These are phyloP conservation scores for Pardosa pseudoannulata DNA, from an alignment of 2,888 invertebrate genomes.

Conservation along the genomic window DNA sequence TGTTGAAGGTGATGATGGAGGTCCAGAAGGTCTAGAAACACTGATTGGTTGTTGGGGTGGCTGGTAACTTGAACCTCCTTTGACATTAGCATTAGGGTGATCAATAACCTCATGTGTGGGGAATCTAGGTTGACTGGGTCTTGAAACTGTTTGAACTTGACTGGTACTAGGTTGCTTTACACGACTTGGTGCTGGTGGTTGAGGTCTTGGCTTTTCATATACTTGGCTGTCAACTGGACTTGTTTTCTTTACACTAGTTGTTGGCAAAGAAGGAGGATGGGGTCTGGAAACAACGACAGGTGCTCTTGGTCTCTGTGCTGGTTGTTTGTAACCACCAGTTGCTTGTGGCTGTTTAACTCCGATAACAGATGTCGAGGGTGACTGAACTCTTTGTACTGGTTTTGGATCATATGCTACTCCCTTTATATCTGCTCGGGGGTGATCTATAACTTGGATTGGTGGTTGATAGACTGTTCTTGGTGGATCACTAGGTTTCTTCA, in stretches of 20 bases:
- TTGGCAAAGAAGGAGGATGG: slow-evolving; percentile 46
- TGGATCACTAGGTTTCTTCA: slow-evolving; percentile 68
- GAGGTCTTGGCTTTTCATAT: slow-evolving; percentile 39
- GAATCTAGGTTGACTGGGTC: slow-evolving; percentile 43
- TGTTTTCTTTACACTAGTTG: slow-evolving; percentile 29
- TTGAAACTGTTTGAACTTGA: slow-evolving; percentile 35
- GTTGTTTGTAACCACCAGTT: slow-evolving; percentile 19
- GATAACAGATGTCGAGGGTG: slow-evolving; percentile 38
- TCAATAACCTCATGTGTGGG: slow-evolving; percentile 42
- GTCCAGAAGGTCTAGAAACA: slow-evolving; percentile 22
- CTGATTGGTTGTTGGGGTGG: slow-evolving; percentile 9
- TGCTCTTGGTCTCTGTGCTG: slow-evolving; percentile 45
- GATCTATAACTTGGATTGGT: slow-evolving; percentile 60
- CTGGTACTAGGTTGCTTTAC: slow-evolving; percentile 46
- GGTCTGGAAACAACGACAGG: slow-evolving; percentile 55
- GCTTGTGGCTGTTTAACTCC: slow-evolving; percentile 43
- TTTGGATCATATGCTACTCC: slow-evolving; percentile 39
- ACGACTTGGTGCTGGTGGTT: slow-evolving; percentile 31
- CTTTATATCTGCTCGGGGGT: slow-evolving; percentile 52
- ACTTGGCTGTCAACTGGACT: slow-evolving; percentile 22
- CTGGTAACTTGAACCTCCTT: slow-evolving; percentile 54
- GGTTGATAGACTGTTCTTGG: slow-evolving; percentile 49
- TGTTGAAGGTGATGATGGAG: slow-evolving; percentile 53
- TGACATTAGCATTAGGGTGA: slow-evolving; percentile 66
- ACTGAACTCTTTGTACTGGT: slow-evolving; percentile 43